phyloP scores from a whole-genome alignment of 2,797 vertebrate species.

The Melanotaenia maccullochi region DNA sequence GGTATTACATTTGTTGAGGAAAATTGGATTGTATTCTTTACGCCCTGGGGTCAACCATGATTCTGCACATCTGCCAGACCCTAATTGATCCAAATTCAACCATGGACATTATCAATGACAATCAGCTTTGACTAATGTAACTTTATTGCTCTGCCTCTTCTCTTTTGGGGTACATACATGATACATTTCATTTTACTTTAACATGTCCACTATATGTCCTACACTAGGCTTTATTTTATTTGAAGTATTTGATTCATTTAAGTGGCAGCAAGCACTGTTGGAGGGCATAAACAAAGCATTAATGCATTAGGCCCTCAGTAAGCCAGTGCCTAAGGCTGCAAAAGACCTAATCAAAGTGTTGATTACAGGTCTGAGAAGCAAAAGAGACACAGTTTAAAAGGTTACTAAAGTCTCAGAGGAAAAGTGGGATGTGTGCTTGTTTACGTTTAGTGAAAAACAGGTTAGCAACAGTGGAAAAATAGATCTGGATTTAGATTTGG shows the following conservation, averaged over 20 bases:
- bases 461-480: constrained; percentile 13
- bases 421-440: constrained; percentile 21
- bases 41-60: constrained; percentile 85
- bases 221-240: neutral
- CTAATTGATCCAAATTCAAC: constrained; percentile 89
- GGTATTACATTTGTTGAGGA: constrained; percentile 87
- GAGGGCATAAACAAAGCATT: constrained; percentile 50
- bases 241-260: constrained; percentile 34
- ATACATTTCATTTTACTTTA: neutral
- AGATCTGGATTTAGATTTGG: neutral
- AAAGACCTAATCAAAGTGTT: constrained; percentile 76
- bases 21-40: constrained; percentile 90
- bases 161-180: constrained; percentile 17
- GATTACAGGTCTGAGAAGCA: constrained; percentile 66
- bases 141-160: constrained; percentile 45
- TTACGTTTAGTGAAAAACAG: constrained; percentile 7
- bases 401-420: constrained; percentile 59
- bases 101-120: constrained; percentile 86
- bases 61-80: constrained; percentile 80
- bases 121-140: constrained; percentile 74
- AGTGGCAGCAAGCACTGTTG: neutral
- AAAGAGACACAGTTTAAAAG: constrained; percentile 71
- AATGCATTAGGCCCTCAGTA: constrained; percentile 50
- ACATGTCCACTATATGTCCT: neutral
- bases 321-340: constrained; percentile 54